Evolutionary conservation across 2,888 invertebrate species (phyloP).

Genomic region (Tiliacea aurago): DNA sequence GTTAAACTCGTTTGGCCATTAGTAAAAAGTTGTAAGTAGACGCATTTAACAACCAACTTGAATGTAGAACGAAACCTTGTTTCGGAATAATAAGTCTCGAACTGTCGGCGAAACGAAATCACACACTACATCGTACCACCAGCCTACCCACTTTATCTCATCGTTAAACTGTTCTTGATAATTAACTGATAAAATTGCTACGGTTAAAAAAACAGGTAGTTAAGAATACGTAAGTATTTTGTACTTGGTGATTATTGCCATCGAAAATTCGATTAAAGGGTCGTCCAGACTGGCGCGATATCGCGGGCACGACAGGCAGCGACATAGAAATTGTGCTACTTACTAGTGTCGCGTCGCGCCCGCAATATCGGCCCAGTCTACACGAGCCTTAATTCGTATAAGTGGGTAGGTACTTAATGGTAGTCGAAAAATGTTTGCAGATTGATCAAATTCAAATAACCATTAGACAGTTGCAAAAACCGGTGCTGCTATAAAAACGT

Average conservation of each 20-base stretch:
- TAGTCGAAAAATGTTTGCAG: slow-evolving; percentile 23
- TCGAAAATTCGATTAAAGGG: slow-evolving; percentile 16
- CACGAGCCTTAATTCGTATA: not conserved
- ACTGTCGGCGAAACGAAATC: slow-evolving; percentile 34
- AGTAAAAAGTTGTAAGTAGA: slow-evolving; percentile 68
- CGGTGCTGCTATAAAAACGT: slow-evolving; percentile 18
- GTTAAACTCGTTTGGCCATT: slow-evolving; percentile 69
- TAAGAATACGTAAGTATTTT: not conserved
- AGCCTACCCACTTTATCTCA: slow-evolving; percentile 40
- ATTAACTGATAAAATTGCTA: slow-evolving; percentile 43
- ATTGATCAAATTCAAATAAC: slow-evolving; percentile 37
- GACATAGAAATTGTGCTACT: no score
- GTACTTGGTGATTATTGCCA: slow-evolving; percentile 13
- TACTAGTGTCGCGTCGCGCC: no score
- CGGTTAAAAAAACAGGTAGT: slow-evolving; percentile 2
- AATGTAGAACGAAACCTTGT: slow-evolving; percentile 59
- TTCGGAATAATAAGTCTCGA: slow-evolving; percentile 40
- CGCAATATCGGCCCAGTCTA: no score
- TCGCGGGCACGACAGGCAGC: no score
- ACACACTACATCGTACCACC: slow-evolving; percentile 15
- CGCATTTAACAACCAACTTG: slow-evolving; percentile 54
- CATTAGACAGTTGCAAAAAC: slow-evolving; percentile 33
- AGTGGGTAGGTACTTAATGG: not conserved
- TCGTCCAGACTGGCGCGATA: no score
- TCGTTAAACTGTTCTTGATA: slow-evolving; percentile 41